Conservation (phyloP, 2,797 vertebrate species). For the Esox lucius region DNA sequence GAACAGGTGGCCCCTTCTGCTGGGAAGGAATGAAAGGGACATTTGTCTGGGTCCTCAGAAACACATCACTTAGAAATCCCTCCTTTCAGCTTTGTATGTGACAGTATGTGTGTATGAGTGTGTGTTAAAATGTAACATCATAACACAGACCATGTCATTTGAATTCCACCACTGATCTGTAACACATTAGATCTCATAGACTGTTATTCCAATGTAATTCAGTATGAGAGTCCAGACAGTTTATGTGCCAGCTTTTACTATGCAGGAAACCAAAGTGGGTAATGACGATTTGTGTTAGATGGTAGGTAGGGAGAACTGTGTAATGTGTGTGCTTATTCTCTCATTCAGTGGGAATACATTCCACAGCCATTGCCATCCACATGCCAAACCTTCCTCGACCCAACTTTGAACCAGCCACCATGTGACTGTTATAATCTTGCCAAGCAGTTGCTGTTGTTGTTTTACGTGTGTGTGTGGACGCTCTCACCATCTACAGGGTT, state of each 20-base stretch:
- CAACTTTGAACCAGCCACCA: constrained; percentile 67
- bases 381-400: constrained; percentile 64
- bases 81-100: constrained; percentile 12
- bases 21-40: constrained; percentile 64
- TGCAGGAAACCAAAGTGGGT: background rate
- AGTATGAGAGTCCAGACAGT: background rate
- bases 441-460: constrained; percentile 38
- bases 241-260: background rate
- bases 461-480: constrained; percentile 14
- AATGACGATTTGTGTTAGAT: background rate
- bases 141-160: constrained; percentile 10
- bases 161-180: constrained; percentile 1
- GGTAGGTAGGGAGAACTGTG: constrained; percentile 9
- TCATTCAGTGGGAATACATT: constrained; percentile 52
- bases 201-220: background rate
- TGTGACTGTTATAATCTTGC: constrained; percentile 64
- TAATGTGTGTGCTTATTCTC: background rate
- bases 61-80: constrained; percentile 43
- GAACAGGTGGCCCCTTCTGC: constrained; percentile 80
- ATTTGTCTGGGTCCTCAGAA: constrained; percentile 68
- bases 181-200: background rate
- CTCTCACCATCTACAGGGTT: no score
- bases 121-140: background rate
- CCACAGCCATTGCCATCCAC: constrained; percentile 56
- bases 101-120: background rate